A percentile compares a stretch with the other conserved stretches of the same genome.
Evolutionary conservation across 2,113 vertebrate genomes (phyloP).

Genomic region (Rissa tridactyla): DNA sequence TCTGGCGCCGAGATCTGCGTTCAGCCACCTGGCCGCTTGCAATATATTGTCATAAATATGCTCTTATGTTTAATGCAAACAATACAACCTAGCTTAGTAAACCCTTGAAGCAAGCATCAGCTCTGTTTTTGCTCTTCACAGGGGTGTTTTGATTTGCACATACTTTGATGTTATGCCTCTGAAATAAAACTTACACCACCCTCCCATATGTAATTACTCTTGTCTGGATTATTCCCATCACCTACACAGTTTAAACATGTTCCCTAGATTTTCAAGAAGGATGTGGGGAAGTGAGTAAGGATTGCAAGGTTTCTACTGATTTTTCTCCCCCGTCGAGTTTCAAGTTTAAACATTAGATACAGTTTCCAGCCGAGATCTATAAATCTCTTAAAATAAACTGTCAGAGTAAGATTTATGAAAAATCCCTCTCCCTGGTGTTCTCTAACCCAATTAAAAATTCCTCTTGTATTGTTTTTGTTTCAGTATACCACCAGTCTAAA

Average conservation of each 20-base stretch:
- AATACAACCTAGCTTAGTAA: neutral
- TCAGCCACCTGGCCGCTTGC: neutral
- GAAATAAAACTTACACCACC: neutral
- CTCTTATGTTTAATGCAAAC: neutral
- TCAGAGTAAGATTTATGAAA: constrained; percentile 22
- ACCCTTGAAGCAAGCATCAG: neutral
- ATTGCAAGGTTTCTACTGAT: neutral
- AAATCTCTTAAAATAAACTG: constrained; percentile 16
- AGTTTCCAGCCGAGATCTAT: neutral
- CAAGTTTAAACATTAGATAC: neutral
- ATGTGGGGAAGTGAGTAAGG: neutral
- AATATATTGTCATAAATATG: neutral
- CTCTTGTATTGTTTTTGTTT: neutral
- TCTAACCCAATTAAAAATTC: constrained; percentile 37
- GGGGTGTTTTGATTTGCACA: neutral
- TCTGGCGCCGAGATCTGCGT: neutral
- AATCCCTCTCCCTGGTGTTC: neutral
- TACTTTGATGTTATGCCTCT: neutral
- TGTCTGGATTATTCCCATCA: neutral
- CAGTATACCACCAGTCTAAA: neutral
- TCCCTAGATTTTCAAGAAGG: neutral
- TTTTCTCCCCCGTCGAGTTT: neutral
- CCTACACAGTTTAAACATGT: neutral
- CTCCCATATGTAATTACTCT: neutral
- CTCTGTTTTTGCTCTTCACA: neutral